Evolutionary conservation across 2,113 vertebrate species (phyloP).

Genomic region (Stegostoma tigrinum): DNA sequence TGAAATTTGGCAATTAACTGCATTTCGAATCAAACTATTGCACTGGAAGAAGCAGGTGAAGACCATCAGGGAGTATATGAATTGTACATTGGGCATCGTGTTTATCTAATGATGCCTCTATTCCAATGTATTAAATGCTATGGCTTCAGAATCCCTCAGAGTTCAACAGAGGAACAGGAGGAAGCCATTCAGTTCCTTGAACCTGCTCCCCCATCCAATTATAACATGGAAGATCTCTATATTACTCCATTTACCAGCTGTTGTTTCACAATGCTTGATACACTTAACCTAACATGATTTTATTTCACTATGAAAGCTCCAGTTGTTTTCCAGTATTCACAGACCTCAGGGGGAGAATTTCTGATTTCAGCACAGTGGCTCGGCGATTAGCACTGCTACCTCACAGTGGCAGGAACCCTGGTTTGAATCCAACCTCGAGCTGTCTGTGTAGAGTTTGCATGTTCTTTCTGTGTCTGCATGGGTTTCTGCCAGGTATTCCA

Average conservation of each 20-base stretch:
- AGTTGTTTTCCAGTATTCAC: neutral
- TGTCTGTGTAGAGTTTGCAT: too few species aligned
- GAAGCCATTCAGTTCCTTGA: neutral
- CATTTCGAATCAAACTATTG: neutral
- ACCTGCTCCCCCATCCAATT: neutral
- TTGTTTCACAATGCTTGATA: neutral
- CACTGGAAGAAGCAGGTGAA: neutral
- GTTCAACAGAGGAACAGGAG: neutral
- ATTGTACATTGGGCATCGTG: neutral
- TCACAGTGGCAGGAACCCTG: too few species aligned
- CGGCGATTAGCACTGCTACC: too few species aligned
- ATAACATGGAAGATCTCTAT: neutral
- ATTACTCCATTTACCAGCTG: neutral
- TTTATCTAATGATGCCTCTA: neutral
- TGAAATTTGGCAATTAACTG: neutral
- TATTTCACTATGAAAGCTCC: neutral
- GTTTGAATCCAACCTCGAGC: too few species aligned
- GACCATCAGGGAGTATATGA: neutral
- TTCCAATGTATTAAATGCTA: neutral
- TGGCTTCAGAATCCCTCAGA: neutral
- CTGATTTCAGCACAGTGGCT: neutral
- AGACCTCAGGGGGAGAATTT: neutral
- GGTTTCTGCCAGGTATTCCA: too few species aligned
- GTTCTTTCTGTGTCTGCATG: too few species aligned
- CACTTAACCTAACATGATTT: neutral